Evolutionary conservation across 2,888 invertebrate species (phyloP).

Genomic region (Chouioia cunea): DNA sequence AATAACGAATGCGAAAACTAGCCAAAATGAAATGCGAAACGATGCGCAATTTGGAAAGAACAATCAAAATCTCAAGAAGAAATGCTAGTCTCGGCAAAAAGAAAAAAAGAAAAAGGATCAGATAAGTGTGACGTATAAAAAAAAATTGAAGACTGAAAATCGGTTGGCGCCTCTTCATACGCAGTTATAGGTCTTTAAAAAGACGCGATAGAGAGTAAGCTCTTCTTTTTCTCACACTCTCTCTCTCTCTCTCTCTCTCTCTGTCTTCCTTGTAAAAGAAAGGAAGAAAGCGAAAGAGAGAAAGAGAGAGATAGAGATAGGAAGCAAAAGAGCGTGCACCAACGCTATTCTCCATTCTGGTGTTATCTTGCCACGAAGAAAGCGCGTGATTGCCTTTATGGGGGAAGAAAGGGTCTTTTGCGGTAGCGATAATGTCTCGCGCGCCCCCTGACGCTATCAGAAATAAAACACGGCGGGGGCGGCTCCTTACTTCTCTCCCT

Average conservation of each 20-base stretch:
- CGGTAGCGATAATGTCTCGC: slow-evolving; percentile 67
- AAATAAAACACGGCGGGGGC: slow-evolving; percentile 62
- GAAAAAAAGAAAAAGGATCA: background rate
- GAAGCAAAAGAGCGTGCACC: slow-evolving; percentile 55
- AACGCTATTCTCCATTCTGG: slow-evolving; percentile 60
- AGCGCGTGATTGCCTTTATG: slow-evolving; percentile 69
- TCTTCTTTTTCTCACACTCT: too few relatives aligned
- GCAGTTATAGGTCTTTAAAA: slow-evolving; percentile 35
- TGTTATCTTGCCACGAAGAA: slow-evolving; percentile 64
- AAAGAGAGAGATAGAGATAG: slow-evolving; percentile 36
- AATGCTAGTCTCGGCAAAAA: slow-evolving; percentile 7
- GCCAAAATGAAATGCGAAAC: too few relatives aligned
- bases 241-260: too few relatives aligned
- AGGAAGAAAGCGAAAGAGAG: slow-evolving; percentile 19
- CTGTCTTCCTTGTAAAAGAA: background rate
- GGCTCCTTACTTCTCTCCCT: too few relatives aligned
- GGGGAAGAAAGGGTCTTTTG: slow-evolving; percentile 69
- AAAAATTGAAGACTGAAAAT: too few relatives aligned
- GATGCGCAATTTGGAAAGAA: too few relatives aligned
- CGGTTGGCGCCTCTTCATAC: slow-evolving; percentile 13
- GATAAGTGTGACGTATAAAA: too few relatives aligned
- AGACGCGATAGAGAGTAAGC: slow-evolving; percentile 3
- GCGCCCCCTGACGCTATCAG: slow-evolving; percentile 63
- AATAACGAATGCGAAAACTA: too few relatives aligned
- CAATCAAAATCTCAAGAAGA: too few relatives aligned